These are phyloP conservation scores for Fragariocoptes setiger DNA, from an alignment of 1,140 invertebrate genomes.

Conservation along the genomic window DNA sequence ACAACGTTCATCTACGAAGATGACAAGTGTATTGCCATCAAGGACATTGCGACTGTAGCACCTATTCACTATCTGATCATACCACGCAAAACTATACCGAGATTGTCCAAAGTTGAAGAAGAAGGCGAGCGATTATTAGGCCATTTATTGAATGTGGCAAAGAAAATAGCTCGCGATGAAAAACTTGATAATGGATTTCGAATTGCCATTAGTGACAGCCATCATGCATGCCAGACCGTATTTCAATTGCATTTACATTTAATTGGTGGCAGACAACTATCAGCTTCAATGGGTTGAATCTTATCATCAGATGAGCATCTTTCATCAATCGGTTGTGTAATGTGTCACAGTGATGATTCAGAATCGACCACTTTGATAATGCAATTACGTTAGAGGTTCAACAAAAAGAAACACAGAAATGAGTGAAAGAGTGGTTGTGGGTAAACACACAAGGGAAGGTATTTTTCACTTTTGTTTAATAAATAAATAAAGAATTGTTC, in stretches of 20 bases:
- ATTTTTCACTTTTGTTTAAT: no score
- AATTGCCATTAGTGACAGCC: constrained; percentile 10
- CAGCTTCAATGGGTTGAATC: no score
- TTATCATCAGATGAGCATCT: no score
- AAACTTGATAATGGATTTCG: constrained; percentile 12
- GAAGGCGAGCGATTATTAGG: constrained; percentile 22
- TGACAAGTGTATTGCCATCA: constrained; percentile 24
- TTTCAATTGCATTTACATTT: constrained; percentile 74
- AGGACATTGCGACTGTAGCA: constrained; percentile 20
- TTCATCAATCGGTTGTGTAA: no score
- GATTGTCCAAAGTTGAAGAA: constrained; percentile 42
- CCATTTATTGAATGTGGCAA: constrained; percentile 17
- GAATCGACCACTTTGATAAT: no score
- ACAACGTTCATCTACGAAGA: constrained; percentile 81
- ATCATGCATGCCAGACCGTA: constrained; percentile 51
- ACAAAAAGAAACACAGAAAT: no score
- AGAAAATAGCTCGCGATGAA: constrained; percentile 16
- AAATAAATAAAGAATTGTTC: no score
- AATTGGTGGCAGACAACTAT: constrained; percentile 68
- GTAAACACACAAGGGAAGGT: no score
- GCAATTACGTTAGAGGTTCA: no score
- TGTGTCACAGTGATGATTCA: no score
- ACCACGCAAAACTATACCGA: constrained; percentile 53
- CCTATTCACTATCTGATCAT: constrained; percentile 88
- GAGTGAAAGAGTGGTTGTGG: no score